Base-by-base conservation (phyloP, 1,140 invertebrate genomes). In the Calliphora vicina region DNA sequence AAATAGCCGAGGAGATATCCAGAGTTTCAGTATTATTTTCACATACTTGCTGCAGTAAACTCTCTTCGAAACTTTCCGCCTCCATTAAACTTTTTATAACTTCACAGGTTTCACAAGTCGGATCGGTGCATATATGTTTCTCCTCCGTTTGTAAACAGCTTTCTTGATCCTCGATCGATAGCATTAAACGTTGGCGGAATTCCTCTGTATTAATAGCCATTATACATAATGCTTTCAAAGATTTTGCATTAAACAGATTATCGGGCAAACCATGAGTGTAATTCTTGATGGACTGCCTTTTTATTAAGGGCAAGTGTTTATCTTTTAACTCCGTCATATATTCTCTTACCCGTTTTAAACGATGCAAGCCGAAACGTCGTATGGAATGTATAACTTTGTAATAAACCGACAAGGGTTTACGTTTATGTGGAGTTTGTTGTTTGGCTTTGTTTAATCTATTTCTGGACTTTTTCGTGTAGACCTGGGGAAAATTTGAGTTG, bases 231-330 rank as follows among this genome's bases (percentile, higher is more conserved):
- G 84, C 83, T 78, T 87, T 88, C 1, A 88, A 84, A 10, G 85
- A 86, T 17, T 80, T 27, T 0, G 87, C 86, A 83, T 82, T 86
- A 8, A 73, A 83, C 0, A 25, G 8, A 17, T 20, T 42, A 5
- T 76, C 43, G 3, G 12, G 76, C 57, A 9, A 17, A 27, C 20
- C 26, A 61, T 8, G 57, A 20, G 26, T 71, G 25, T 84, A 84
- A 23, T 82, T 82, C 74, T 88, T 88, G 25, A 84, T 85, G 0
- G 85, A 85, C n/a, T 85, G 85, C 15, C 87, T 82, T 78, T 88
- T 88, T 27, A 86, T 89, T 0, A 88, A 73, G 0, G 87, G 88
- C 83, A 90, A 82, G 26, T 83, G 84, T 4, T 84, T 85, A 57
- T 88, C 87, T n/a, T 84, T 85, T 15, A 82, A 67, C 2, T 83